Conservation (phyloP, 2,113 vertebrate species). For the Rhinoderma darwinii region DNA sequence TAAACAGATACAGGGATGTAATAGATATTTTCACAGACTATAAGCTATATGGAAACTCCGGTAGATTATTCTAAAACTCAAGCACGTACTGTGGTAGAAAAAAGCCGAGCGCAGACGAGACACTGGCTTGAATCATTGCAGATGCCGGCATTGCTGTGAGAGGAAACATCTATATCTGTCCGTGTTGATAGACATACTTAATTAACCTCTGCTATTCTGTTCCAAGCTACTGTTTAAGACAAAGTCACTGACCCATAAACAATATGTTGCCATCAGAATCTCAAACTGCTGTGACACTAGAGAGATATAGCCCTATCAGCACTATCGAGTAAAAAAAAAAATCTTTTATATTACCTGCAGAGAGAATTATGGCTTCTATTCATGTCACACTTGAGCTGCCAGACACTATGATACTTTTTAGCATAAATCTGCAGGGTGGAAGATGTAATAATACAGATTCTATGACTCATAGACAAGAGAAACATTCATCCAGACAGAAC, state of each 20-base stretch:
- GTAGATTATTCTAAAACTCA: slow-evolving; percentile 10
- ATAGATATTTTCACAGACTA: not conserved
- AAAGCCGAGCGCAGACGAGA: slow-evolving; percentile 60
- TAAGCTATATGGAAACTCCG: slow-evolving; percentile 1
- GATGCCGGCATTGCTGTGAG: slow-evolving; percentile 67
- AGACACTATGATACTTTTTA: slow-evolving; percentile 88
- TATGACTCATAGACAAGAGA: slow-evolving; percentile 58
- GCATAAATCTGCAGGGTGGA: slow-evolving; percentile 85
- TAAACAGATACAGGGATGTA: not conserved
- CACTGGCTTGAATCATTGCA: slow-evolving; percentile 71
- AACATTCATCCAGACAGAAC: slow-evolving; percentile 28
- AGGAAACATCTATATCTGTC: slow-evolving; percentile 78
- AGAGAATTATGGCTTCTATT: slow-evolving; percentile 91
- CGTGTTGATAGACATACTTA: slow-evolving; percentile 89
- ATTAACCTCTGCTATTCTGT: slow-evolving; percentile 99
- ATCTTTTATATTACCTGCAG: slow-evolving; percentile 77
- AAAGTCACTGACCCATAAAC: slow-evolving; percentile 91
- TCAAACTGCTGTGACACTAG: slow-evolving; percentile 71
- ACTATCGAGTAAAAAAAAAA: slow-evolving; percentile 75
- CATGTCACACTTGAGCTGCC: slow-evolving; percentile 84
- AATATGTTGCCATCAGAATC: slow-evolving; percentile 88
- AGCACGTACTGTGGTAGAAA: slow-evolving; percentile 58
- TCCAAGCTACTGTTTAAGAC: slow-evolving; percentile 81
- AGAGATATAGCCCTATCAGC: slow-evolving; percentile 82
- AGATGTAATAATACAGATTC: slow-evolving; percentile 72